Evolutionary conservation across 2,797 vertebrate species (phyloP).

Genomic region (Cheirogaleus major): DNA sequence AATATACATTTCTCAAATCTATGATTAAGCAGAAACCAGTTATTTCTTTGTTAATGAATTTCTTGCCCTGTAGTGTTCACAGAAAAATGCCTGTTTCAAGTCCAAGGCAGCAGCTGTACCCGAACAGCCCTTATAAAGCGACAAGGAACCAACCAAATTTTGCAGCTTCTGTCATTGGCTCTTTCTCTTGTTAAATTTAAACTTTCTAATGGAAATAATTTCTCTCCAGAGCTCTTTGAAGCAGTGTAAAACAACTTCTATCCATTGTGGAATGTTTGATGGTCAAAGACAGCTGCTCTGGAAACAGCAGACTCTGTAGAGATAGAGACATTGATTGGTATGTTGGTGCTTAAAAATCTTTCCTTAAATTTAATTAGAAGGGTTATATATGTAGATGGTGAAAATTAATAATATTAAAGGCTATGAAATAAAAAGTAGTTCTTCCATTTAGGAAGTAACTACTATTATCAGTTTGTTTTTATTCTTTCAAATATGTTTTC

Average conservation of each 20-base stretch:
- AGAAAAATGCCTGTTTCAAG: neutral
- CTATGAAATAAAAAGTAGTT: neutral
- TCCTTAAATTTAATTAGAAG: constrained; percentile 24
- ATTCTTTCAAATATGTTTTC: neutral
- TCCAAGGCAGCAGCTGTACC: neutral
- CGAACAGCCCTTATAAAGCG: neutral
- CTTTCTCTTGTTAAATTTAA: constrained; percentile 43
- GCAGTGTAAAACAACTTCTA: neutral
- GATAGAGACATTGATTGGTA: neutral
- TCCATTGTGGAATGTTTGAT: neutral
- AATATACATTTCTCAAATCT: neutral
- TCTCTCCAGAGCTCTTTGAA: neutral
- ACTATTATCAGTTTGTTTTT: neutral
- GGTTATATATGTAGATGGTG: neutral
- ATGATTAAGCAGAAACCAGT: neutral
- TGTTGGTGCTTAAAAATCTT: constrained; percentile 46
- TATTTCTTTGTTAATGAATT: constrained; percentile 4
- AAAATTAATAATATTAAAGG: constrained; percentile 21
- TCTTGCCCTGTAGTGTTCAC: neutral
- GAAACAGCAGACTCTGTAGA: neutral
- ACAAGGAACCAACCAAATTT: neutral
- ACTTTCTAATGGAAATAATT: constrained; percentile 18
- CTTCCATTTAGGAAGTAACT: neutral
- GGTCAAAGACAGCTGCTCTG: constrained; percentile 46
- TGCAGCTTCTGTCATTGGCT: constrained; percentile 33